Base-by-base conservation (phyloP, 2,888 invertebrate genomes). In the Ophonus ardosiacus region DNA sequence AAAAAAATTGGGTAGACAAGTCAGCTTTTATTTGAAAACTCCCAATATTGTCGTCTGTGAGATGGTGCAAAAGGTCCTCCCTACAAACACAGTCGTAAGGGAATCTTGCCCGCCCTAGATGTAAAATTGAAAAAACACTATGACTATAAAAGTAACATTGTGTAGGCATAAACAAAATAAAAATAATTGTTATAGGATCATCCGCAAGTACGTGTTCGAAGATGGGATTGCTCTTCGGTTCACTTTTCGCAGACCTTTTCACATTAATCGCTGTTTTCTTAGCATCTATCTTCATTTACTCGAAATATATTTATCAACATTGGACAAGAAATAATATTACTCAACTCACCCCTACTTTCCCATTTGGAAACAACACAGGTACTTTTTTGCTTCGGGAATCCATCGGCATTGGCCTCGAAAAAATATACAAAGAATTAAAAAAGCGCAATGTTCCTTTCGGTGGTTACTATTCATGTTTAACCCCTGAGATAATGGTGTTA, bases 241-340 rank as follows among this genome's bases (percentile, higher is more conserved):
- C 63, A 13, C 13, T 63, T 1, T 21, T 63, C 10, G 21, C 63
- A 21, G 63, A 24, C 13, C 21, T 63, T 13, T 63, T 63, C 21
- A 63, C 63, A 0, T 6, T 21, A 18, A 21, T 63, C 24, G 24
- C 8, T 0, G 5, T 63, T 10, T 13, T 63, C 10, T 21, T 63
- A 5, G 21, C 13, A 13, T 21, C 63, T 8, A 7, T 63, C 13
- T 13, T 13, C 21, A 18, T 63, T 63, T 63, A 63, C 13, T 18
- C 63, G 1, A 63, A 63, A 17, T 63, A 63, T 63, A 13, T 63
- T 7, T 63, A 21, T 21, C 63, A 21, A 24, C 21, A 63, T 21
- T 63, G 63, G 63, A 13, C 63, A 1, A 18, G 63, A 63, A 63
- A 63, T 63, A 63, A 63, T 63, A 21, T 63, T 13, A 10, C 13